These are phyloP conservation scores for Sander vitreus DNA, from an alignment of 2,113 vertebrate genomes.

Conservation along the genomic window DNA sequence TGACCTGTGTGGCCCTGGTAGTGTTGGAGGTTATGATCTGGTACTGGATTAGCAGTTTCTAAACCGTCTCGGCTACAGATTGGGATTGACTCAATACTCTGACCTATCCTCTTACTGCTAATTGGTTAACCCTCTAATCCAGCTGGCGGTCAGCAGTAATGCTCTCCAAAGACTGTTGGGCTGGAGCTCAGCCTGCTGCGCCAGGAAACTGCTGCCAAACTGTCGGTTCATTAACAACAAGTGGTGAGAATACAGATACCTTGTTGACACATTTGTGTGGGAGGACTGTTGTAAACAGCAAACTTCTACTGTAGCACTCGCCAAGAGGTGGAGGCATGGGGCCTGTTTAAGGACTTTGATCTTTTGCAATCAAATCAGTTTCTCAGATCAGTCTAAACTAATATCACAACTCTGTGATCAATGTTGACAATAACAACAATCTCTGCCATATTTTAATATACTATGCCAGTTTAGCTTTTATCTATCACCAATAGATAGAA, in stretches of 20 bases:
- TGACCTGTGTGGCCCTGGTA: not conserved
- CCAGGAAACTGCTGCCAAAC: constrained; percentile 53
- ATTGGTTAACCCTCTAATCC: constrained; percentile 79
- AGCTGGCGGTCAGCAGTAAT: constrained; percentile 60
- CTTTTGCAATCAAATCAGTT: constrained; percentile 23
- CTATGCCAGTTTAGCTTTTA: too few species aligned
- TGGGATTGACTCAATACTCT: constrained; percentile 65
- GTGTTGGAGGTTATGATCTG: constrained; percentile 49
- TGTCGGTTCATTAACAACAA: constrained; percentile 53
- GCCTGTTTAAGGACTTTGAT: not conserved
- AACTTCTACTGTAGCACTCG: constrained; percentile 1
- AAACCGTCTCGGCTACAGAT: constrained; percentile 48
- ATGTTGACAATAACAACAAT: not conserved
- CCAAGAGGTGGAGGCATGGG: not conserved
- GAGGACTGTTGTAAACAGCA: constrained; percentile 34
- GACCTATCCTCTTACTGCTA: constrained; percentile 73
- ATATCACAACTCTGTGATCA: not conserved
- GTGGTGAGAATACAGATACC: constrained; percentile 40
- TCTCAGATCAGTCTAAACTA: not conserved
- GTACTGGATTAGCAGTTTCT: constrained; percentile 58
- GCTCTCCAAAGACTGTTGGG: constrained; percentile 58
- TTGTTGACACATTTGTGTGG: constrained; percentile 41
- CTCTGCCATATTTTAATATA: not conserved
- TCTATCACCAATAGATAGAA: not conserved
- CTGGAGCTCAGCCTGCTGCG: constrained; percentile 39